phyloP scores from a whole-genome alignment of 2,113 vertebrate genomes.

The Lipotes vexillifer region DNA sequence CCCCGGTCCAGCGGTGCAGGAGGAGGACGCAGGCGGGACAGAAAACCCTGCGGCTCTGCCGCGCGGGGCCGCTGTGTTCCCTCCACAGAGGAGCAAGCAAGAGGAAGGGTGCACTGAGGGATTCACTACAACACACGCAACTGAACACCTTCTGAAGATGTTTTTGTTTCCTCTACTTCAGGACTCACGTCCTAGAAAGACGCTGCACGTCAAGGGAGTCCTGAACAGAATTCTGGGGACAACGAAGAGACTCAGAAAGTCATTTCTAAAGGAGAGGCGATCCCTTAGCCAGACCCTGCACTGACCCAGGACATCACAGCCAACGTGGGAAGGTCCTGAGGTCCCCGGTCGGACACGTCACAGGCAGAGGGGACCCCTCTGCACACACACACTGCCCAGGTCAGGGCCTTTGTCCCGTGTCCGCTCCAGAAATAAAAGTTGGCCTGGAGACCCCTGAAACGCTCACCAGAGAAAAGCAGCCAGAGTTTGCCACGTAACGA shows the following conservation, averaged over 20 bases:
- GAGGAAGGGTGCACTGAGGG: neutral
- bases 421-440: neutral
- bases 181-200: neutral
- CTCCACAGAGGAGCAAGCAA: accelerated
- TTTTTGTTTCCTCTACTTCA: neutral
- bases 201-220: neutral
- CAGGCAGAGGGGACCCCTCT: neutral
- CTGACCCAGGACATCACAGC: neutral
- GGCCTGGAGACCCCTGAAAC: neutral
- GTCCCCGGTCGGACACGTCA: accelerated
- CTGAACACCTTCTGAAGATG: neutral
- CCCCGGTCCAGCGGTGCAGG: accelerated
- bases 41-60: neutral
- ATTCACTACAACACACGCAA: neutral
- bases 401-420: neutral
- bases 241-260: neutral
- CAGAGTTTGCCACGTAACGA: conserved; percentile 93
- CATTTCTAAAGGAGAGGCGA: neutral
- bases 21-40: neutral
- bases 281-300: neutral
- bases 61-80: accelerated
- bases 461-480: conserved; percentile 93
- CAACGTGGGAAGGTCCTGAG: neutral
- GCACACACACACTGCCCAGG: too few relatives aligned
- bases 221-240: neutral